Percentiles rank a stretch among this genome's conserved stretches.
phyloP scores from a whole-genome alignment of 2,113 vertebrate species.

The Picathartes gymnocephalus region DNA sequence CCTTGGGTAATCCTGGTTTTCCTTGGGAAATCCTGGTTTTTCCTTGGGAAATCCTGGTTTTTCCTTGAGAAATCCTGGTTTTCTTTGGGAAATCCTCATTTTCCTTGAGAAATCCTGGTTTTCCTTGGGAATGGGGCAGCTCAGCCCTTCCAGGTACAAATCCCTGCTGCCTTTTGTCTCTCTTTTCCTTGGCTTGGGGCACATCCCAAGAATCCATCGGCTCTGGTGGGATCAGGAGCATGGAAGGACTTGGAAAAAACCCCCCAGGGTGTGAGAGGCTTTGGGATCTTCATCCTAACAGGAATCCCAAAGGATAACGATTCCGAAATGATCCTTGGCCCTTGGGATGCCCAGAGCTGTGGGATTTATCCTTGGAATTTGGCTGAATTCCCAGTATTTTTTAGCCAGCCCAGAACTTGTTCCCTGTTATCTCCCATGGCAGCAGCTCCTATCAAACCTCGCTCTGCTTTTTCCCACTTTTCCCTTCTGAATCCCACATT shows the following conservation, averaged over 20 bases:
- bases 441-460: constrained; percentile 65
- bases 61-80: not conserved
- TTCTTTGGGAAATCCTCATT: not conserved
- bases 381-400: constrained; percentile 78
- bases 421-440: constrained; percentile 61
- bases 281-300: not conserved
- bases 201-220: fast-evolving
- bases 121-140: not conserved
- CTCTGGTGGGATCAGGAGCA: fast-evolving
- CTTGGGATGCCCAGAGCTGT: not conserved
- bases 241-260: not conserved
- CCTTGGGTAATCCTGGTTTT: not conserved
- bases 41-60: not conserved
- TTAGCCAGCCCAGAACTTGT: constrained; percentile 72
- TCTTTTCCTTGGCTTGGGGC: no score
- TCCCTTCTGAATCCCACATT: constrained; percentile 52
- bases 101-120: not conserved
- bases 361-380: constrained; percentile 66
- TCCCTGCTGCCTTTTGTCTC: not conserved
- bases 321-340: no score
- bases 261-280: not conserved
- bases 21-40: no score
- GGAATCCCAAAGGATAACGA: fast-evolving
- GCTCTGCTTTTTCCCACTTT: not conserved
- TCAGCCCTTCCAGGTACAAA: not conserved